A percentile compares a stretch with the other conserved stretches of the same genome.
Evolutionary conservation across 2,113 vertebrate species (phyloP).

Genomic region (Astur gentilis): DNA sequence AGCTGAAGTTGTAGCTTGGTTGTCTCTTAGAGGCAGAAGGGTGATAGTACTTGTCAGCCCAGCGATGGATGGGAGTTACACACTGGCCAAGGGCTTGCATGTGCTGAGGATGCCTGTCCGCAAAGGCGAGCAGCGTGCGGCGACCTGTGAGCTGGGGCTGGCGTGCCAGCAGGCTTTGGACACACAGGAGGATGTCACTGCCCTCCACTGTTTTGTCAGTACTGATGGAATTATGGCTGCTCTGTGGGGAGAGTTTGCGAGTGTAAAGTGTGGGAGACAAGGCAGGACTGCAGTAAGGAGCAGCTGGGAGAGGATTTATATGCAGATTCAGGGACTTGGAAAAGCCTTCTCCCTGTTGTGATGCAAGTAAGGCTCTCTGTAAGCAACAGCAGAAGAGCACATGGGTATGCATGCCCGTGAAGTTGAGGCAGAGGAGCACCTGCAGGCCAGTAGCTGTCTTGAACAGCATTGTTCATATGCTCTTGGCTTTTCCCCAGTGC

Average conservation of each 20-base stretch:
- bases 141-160: neutral
- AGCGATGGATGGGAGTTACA: neutral
- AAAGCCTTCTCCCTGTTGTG: neutral
- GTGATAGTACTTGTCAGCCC: neutral
- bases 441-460: neutral
- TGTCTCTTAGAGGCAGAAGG: neutral
- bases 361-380: neutral
- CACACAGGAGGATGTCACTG: neutral
- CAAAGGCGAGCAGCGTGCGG: neutral
- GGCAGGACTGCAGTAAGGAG: neutral
- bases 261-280: neutral
- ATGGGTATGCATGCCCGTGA: accelerated
- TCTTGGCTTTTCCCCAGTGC: neutral
- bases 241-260: neutral
- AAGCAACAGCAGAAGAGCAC: too few relatives aligned
- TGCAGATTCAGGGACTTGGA: neutral
- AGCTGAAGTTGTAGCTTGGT: neutral
- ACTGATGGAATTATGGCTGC: neutral
- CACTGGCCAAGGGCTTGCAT: neutral
- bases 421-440: neutral
- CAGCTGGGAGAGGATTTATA: neutral
- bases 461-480: neutral
- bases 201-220: neutral
- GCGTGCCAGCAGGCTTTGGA: neutral
- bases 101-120: neutral